Evolutionary conservation across 2,888 invertebrate species (phyloP).

Genomic region (Drosophila cognata): DNA sequence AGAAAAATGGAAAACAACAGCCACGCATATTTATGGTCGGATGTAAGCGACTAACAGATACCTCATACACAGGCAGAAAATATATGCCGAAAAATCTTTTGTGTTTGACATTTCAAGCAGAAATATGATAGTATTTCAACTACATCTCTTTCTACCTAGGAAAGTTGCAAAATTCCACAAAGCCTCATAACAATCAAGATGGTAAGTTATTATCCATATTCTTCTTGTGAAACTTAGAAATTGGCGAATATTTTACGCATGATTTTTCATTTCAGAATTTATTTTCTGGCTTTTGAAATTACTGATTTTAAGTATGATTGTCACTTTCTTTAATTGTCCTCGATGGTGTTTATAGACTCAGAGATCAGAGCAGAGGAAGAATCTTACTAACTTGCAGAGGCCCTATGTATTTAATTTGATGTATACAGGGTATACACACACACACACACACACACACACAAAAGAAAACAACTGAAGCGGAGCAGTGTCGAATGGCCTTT

Average conservation of each 20-base stretch:
- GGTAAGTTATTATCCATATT: too few species aligned
- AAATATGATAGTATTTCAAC: background rate
- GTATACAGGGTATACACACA: slow-evolving; percentile 5
- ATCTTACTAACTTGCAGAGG: background rate
- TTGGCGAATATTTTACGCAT: too few species aligned
- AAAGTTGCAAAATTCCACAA: too few species aligned
- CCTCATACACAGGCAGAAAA: background rate
- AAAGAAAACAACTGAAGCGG: slow-evolving; percentile 3
- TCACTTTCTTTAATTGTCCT: background rate
- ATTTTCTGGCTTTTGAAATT: background rate
- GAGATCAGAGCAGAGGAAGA: background rate
- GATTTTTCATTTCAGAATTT: too few species aligned
- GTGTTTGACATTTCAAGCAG: background rate
- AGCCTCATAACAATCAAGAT: too few species aligned
- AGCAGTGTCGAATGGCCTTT: slow-evolving; percentile 22
- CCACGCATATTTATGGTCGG: background rate
- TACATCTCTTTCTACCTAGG: background rate
- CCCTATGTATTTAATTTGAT: background rate
- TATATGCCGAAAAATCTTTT: background rate
- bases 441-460: background rate
- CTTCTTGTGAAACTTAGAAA: too few species aligned
- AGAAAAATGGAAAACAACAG: background rate
- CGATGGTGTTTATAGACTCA: background rate
- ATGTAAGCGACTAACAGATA: background rate
- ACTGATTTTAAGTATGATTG: background rate